Evolutionary conservation across 2,888 invertebrate species (phyloP), one percentile per base, ranked within the genome.

Genomic region (Ctena decussata): DNA sequence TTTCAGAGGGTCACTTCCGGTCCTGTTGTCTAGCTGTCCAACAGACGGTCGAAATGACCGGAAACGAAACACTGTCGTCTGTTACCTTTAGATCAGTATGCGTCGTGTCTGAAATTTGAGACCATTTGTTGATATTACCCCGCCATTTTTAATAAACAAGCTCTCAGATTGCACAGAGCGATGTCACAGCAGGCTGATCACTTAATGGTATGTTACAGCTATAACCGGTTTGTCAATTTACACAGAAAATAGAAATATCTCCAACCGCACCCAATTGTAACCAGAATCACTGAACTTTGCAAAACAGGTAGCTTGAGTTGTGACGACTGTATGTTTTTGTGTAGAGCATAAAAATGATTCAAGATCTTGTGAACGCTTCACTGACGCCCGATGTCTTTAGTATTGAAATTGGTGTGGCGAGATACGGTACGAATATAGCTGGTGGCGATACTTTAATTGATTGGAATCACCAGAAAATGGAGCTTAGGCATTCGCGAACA

Each of bases 181-280:
- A 3, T 11, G 35, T 65, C 65, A 65, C 65, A 65, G 24, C 1
- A 32, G 18, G 65, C 18, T 65, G 18, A 65, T 65, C 65, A 35
- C 35, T 18, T 32, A 35, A 65, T 65, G 18, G 35, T 35, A 65
- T 35, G 8, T 65, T 65, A 35, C 21, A 30, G 35, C 65, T 65
- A 65, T 65, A 65, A 65, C 65, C 65, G 65, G 65, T 65, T 65
- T 65, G 35, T 35, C 35, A 65, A 35, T 65, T 18, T 65, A 65
- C 65, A 65, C 65, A 65, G 35, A 65, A 35, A 60, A 35, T 35
- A 21, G 65, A 12, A 65, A 35, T 11, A 35, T 35, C 35, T 35
- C 65, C 35, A 65, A 18, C 65, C 65, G 65, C 65, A 65, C 65
- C 65, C 65, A 30, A 30, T 60, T 18, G 27, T 6, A 30, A 65